These are phyloP conservation scores for Lepilemur ruficaudatus DNA, from an alignment of 2,797 vertebrate species.

Conservation along the genomic window DNA sequence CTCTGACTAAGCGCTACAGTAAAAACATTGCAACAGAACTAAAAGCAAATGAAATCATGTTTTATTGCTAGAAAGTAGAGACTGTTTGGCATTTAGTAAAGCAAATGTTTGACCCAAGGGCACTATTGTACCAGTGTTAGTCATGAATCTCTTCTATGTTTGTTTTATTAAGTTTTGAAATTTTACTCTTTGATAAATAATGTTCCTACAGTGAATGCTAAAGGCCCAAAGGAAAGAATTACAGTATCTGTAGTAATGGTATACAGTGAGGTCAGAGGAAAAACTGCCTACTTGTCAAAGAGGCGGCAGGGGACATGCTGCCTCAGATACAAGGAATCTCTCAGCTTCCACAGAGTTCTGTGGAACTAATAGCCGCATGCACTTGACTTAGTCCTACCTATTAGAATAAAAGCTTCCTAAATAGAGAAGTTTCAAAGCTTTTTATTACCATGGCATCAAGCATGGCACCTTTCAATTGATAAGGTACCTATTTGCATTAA, in stretches of 20 bases:
- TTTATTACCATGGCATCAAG: not conserved
- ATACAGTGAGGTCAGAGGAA: not conserved
- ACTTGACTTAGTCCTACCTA: not conserved
- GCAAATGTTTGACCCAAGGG: slow-evolving; percentile 67
- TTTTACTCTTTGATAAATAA: slow-evolving; percentile 62
- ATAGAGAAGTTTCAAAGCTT: not conserved
- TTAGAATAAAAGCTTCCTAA: not conserved
- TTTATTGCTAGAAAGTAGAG: slow-evolving; percentile 58
- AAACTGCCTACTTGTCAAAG: not conserved
- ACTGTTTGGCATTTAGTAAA: slow-evolving; percentile 60
- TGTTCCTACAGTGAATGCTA: slow-evolving; percentile 8
- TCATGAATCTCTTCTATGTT: slow-evolving; percentile 39
- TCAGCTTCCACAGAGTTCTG: not conserved
- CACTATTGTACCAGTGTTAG: slow-evolving; percentile 30
- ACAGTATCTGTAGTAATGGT: not conserved
- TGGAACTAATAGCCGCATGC: too few relatives aligned
- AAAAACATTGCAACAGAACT: not conserved
- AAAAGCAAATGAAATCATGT: slow-evolving; percentile 64
- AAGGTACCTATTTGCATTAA: not conserved
- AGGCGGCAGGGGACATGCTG: not conserved
- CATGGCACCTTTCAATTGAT: not conserved
- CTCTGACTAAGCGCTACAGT: not conserved
- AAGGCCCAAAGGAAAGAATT: slow-evolving; percentile 28
- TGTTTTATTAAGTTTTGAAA: slow-evolving; percentile 67
- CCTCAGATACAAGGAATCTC: not conserved